Base-by-base conservation (phyloP, 2,888 invertebrate species). In the Nymphalis c-album region DNA sequence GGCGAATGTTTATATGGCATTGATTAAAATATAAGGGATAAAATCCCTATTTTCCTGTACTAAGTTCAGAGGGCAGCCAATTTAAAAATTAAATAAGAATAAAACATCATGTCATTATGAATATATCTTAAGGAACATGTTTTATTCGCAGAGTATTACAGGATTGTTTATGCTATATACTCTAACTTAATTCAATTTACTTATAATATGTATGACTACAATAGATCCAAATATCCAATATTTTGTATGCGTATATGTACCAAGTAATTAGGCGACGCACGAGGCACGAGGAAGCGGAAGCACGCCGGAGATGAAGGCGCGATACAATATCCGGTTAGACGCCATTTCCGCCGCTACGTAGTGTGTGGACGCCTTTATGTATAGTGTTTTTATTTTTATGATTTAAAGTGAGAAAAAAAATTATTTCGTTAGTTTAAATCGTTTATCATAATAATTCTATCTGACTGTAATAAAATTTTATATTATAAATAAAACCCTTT, bases 301-400 rank as follows among this genome's bases (percentile, higher is more conserved):
- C 85, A 74, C 81, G 85, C 92, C 92, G 92, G 92, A 92, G 92
- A 92, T 92, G 92, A 92, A 92, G 91, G 89, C 91, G 89, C 92
- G 92, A 92, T 92, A 92, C 91, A 92, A 92, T 92, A 92, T 92
- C 92, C 92, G 91, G 92, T 90, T 88, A 87, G 89, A 87, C 89
- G 90, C 91, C 88, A 90, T 91, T 90, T 91, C 92, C 91, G 90
- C 87, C 89, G 86, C 87, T 88, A 81, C 82, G 82, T 80, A 83
- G 85, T 86, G 85, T 89, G 88, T 85, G 84, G 69, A 72, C 68
- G 71, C 71, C 72, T 73, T 73, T 70, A 73, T 60, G 53, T 65
- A 20, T 66, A 62, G 63, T 65, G 63, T 40, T 70, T 70, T 70
- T 65, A 63, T 71, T 68, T 67, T 67, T 48, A 51, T 53, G 45